These are phyloP conservation scores for Fulica atra DNA, from an alignment of 2,113 vertebrate species.

Conservation along the genomic window DNA sequence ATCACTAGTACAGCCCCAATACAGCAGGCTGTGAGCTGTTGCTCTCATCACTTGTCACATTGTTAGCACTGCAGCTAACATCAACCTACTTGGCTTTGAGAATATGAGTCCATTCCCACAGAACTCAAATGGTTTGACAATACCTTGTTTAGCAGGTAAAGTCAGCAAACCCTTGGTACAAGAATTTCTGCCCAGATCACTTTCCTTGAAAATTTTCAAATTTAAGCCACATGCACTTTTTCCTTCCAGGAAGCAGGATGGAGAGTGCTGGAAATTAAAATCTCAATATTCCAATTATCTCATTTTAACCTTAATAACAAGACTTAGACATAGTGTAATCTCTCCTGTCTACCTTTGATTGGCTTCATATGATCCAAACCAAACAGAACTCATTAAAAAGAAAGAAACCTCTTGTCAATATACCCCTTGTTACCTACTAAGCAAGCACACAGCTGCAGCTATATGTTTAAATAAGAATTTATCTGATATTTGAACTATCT, in stretches of 20 bases:
- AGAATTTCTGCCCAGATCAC: neutral
- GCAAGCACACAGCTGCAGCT: neutral
- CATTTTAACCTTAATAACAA: conserved; percentile 4
- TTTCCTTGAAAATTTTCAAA: neutral
- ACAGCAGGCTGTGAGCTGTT: neutral
- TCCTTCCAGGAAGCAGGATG: neutral
- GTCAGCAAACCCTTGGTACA: neutral
- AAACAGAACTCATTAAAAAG: neutral
- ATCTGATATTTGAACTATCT: neutral
- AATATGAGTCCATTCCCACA: neutral
- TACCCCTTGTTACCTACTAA: neutral
- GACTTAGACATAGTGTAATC: neutral
- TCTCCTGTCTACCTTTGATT: neutral
- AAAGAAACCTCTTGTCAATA: neutral
- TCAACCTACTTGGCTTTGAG: neutral
- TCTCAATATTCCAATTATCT: neutral
- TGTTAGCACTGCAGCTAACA: neutral
- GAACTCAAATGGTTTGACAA: neutral
- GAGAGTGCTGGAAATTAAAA: neutral
- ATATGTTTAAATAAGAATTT: neutral
- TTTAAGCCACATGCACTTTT: neutral
- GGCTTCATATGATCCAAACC: conserved; percentile 8
- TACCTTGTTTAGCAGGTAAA: neutral
- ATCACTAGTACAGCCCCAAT: fast-evolving
- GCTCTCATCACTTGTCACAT: neutral